Base-by-base conservation (phyloP, 2,888 invertebrate species). In the Caenorhabditis sinica region DNA sequence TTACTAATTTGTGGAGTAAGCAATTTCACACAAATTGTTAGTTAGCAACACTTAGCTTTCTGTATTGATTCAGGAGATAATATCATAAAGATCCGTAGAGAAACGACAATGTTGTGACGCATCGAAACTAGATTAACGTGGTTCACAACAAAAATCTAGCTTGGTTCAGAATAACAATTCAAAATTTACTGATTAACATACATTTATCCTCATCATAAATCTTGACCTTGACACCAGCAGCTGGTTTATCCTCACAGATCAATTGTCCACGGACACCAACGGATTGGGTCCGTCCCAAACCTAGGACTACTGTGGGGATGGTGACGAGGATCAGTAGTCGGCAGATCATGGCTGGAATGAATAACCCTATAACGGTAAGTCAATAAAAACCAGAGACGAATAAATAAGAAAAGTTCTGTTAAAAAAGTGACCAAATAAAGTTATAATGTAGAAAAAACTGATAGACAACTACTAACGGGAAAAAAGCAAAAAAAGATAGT, bases 181-280 rank as follows among this genome's bases (percentile, higher is more conserved):
- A n/a, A n/a, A 40, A 13, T 11, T 40, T 40, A 40, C 40, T 40
- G 40, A 5, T 25, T 25, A 45, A 84, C 76, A 81, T 45, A 85
- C 85, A 71, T 25, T 85, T 85, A 66, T 85, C 85, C 77, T 85
- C 85, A 69, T 85, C 85, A 58, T 74, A 85, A 51, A 85, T 82
- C 60, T 85, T 85, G 53, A 85, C 63, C 23, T 85, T 85, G 23
- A 85, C 77, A 25, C 63, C 74, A 13, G 51, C 23, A n/a, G 85
- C 85, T 17, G 85, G 85, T 51, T 85, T 81, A 68, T 85, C 85
- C 36, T 85, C 74, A 33, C 85, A 85, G 8, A 85, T 85, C 58
- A 85, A 30, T 23, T 68, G 63, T 5, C 85, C 85, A 5, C 63
- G 56, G 8, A 85, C 85, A 4, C 85, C 85, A 28, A 85, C 85